Conservation (phyloP, 1,140 invertebrate species). For the Lethocerus indicus region DNA sequence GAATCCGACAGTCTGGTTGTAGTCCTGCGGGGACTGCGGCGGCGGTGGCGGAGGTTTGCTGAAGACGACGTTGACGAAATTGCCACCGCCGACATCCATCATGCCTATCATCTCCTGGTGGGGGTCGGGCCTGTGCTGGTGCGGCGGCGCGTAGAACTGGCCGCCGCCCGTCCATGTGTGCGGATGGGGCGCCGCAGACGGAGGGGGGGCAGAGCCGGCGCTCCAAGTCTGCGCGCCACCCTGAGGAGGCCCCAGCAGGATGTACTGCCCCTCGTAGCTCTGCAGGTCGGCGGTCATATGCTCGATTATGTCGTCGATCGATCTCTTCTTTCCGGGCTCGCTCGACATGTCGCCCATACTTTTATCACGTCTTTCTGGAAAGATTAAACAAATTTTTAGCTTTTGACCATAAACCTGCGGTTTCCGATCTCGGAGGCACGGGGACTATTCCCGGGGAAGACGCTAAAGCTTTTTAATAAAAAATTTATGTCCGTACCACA, state of each 20-base stretch:
- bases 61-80: slow-evolving; percentile 22
- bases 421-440: too few species aligned
- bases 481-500: too few species aligned
- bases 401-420: too few species aligned
- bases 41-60: slow-evolving; percentile 26
- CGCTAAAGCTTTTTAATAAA: too few species aligned
- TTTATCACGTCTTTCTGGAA: too few species aligned
- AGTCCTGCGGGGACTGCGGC: too few species aligned
- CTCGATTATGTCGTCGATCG: slow-evolving; percentile 41
- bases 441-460: too few species aligned
- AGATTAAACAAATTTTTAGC: too few species aligned
- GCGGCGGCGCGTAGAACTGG: slow-evolving; percentile 24
- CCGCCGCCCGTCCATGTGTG: slow-evolving; percentile 19
- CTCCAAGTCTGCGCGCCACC: slow-evolving; percentile 21
- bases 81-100: slow-evolving; percentile 27
- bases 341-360: neutral
- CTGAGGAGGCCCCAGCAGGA: slow-evolving; percentile 27
- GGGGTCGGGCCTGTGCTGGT: neutral
- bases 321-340: slow-evolving; percentile 20
- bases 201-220: slow-evolving; percentile 21
- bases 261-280: slow-evolving; percentile 35
- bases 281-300: slow-evolving; percentile 40
- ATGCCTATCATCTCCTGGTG: slow-evolving; percentile 27
- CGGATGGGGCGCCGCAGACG: slow-evolving; percentile 23
- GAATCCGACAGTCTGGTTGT: slow-evolving; percentile 17